Base-by-base conservation (phyloP, 2,888 invertebrate genomes). In the Seladonia tumulorum region DNA sequence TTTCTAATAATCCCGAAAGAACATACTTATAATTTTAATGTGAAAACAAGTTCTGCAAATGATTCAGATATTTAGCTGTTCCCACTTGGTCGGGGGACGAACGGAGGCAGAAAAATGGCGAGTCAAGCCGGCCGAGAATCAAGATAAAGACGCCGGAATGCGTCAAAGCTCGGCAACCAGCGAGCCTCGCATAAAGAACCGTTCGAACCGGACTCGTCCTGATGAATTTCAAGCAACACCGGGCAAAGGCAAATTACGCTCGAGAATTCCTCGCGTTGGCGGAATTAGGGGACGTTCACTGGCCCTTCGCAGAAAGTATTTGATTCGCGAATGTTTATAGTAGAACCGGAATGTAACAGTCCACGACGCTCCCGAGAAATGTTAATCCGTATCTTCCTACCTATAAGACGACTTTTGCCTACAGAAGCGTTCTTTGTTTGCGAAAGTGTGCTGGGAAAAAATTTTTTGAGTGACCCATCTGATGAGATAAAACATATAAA, bases 231-330 rank as follows among this genome's bases (percentile, higher is more conserved):
- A 49, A 70, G 35, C 47, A 14, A 5, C 68, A 47, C 63, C 22
- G 70, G 63, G 77, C 88, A 85, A 88, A 87, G 87, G 85, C 83
- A 85, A 85, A 88, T 85, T 88, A 79, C 79, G 68, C 81, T 82
- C 73, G 72, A 53, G 81, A 22, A 78, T 76, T 82, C 75, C 70
- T 63, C 68, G 78, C 63, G 85, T 78, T 73, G 80, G 79, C 76
- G 76, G 80, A 81, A 88, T 88, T 88, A 86, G 82, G 79, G 81
- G 8, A 29, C 16, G 14, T 22, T 45, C 18, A 0, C 2, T 25
- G 7, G n/a, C 45, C 14, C 16, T n/a, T 10, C 25, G 18, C 5
- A 7, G 5, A 60, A n/a, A 16, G 16, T n/a, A 12, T n/a, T 25
- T 25, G 14, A 25, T 5, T 60, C 25, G 25, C 60, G 25, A 25